Conservation (phyloP, 2,797 vertebrate genomes). For the Myotis pilosus region DNA sequence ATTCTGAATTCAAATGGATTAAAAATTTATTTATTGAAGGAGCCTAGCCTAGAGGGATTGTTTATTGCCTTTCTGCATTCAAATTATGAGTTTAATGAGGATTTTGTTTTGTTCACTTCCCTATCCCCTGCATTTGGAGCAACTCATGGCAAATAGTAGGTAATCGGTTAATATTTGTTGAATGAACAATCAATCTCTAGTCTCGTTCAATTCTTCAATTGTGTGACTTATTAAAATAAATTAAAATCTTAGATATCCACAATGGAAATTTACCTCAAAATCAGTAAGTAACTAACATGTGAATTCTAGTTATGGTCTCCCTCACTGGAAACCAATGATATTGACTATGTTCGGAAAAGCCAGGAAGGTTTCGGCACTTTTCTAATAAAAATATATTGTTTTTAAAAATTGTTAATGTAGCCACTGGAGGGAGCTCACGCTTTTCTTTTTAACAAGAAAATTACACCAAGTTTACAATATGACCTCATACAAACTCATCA, state of each 20-base stretch:
- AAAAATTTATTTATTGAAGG: background rate
- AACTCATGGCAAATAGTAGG: background rate
- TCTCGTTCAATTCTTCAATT: background rate
- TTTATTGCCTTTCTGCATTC: background rate
- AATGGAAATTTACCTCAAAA: conserved; percentile 11
- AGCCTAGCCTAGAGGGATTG: background rate
- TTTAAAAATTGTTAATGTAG: background rate
- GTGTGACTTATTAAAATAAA: conserved; percentile 22
- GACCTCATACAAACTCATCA: background rate
- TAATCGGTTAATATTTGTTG: background rate
- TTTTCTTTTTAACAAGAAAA: conserved; percentile 16
- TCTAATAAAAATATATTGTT: background rate
- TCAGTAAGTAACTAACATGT: background rate
- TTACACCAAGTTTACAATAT: background rate
- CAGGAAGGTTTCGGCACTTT: background rate
- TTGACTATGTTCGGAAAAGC: background rate
- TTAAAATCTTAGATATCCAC: background rate
- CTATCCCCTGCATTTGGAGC: background rate
- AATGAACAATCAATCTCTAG: background rate
- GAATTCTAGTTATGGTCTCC: background rate
- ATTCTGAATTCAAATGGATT: background rate
- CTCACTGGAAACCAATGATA: background rate
- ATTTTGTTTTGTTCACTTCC: background rate
- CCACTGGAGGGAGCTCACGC: conserved; percentile 59
- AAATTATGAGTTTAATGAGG: background rate